Evolutionary conservation across 2,888 invertebrate genomes (phyloP), one percentile per base, ranked within the genome.

Genomic region (Cyaniris semiargus): DNA sequence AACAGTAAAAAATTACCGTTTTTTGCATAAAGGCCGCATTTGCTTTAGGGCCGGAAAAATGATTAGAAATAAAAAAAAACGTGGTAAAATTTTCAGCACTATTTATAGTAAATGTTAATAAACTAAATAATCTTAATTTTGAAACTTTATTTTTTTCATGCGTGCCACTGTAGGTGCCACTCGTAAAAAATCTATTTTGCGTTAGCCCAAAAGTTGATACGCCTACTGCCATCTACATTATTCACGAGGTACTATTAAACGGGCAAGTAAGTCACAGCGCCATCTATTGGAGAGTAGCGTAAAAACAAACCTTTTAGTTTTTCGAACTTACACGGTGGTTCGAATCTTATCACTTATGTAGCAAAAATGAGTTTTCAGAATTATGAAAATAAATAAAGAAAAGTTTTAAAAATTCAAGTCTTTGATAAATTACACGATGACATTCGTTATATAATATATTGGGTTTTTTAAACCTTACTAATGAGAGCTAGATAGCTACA

Each of bases 251-350:
- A 74, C 48, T 53, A 53, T 15, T 23, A 71, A 10, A 10, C 44
- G 4, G 8, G 72, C 6, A 21, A 44, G 6, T 44, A 13, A 75
- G 66, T 27, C 1, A 27, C 38, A 79, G 75, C 81, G 88, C 86
- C 88, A 89, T 85, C 89, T 89, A 58, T 79, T 70, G 82, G 76
- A 77, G 82, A 89, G 84, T 90, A 89, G 90, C 71, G 8, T 3
- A 71, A 21, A 38, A 18, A 34, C 34, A n/a, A 71, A 71, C 18
- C 18, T 53, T 15, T 53, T 13, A 31, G 5, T 66, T 31, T 66
- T 31, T 23, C 4, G 27, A 27, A 15, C 15, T 15, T 60, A 60
- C 18, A 13, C 15, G 66, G 2, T 15, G 66, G 27, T 31, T 66
- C 15, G 66, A 66, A 18, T 66, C 66, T 21, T n/a, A n/a, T n/a